Conservation (phyloP, 2,888 invertebrate genomes). For the Trileptium ribeirensis region DNA sequence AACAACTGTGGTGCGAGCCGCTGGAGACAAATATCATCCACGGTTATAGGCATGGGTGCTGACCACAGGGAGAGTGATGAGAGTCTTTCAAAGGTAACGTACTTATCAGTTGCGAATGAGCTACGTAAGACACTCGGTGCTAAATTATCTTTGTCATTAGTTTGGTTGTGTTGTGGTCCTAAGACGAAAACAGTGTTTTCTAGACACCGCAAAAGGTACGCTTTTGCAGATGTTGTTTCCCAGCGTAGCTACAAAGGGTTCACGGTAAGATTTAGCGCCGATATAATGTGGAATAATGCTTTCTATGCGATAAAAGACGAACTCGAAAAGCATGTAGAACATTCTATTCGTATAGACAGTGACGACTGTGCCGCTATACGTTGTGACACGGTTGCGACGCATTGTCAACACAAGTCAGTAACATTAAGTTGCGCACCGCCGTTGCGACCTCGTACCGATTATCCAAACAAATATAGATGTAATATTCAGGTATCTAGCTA, state of each 20-base stretch:
- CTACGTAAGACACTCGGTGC: not conserved
- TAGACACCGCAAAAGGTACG: not conserved
- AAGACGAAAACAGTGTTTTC: too few relatives aligned
- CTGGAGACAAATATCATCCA: not conserved
- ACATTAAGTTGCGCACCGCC: not conserved
- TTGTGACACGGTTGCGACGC: not conserved
- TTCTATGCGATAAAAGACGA: not conserved
- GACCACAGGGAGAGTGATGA: not conserved
- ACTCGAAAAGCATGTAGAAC: not conserved
- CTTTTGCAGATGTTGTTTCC: not conserved
- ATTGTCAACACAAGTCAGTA: not conserved
- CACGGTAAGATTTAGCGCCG: not conserved
- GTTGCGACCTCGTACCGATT: not conserved
- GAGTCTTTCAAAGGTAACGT: not conserved
- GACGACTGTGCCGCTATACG: not conserved
- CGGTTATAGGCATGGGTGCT: not conserved
- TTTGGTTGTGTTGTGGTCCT: not conserved
- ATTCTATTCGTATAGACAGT: not conserved
- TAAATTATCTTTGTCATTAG: not conserved
- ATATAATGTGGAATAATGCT: not conserved
- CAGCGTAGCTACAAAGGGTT: not conserved
- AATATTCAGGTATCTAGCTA: not conserved
- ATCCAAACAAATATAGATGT: not conserved
- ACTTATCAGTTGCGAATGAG: not conserved
- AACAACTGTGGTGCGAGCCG: not conserved